Conservation (phyloP, 30 jellyfish, hydroid and myxozoan species). For the Hydra vulgaris region DNA sequence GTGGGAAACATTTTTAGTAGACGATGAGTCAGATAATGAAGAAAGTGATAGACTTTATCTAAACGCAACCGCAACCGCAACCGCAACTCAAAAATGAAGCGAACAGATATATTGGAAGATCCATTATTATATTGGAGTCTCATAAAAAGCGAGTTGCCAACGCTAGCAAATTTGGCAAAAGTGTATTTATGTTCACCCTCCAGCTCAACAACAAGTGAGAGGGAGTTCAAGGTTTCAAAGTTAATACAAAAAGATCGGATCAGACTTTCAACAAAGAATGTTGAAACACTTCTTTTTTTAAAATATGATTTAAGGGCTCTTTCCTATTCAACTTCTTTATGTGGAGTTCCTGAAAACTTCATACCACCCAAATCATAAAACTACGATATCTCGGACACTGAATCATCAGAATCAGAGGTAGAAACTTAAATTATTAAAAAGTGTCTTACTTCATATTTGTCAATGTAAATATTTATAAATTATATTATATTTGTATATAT, state of each 20-base stretch:
- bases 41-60: neutral
- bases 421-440: neutral
- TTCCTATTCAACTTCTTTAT: neutral
- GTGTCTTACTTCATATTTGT: neutral
- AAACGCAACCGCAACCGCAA: neutral
- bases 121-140: neutral
- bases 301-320: neutral
- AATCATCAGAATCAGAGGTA: neutral
- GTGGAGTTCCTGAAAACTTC: neutral
- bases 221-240: neutral
- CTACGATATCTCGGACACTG: neutral
- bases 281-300: neutral
- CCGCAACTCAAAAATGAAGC: neutral
- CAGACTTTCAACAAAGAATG: neutral
- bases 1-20: too few species aligned
- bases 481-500: too few species aligned
- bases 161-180: neutral
- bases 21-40: too few species aligned
- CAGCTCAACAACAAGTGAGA: neutral
- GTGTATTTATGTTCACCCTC: neutral
- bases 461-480: neutral
- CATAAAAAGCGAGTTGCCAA: neutral
- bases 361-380: neutral
- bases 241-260: neutral
- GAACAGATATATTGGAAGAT: neutral